Conservation (phyloP, 2,113 vertebrate species). For the Psephotus haematonotus region DNA sequence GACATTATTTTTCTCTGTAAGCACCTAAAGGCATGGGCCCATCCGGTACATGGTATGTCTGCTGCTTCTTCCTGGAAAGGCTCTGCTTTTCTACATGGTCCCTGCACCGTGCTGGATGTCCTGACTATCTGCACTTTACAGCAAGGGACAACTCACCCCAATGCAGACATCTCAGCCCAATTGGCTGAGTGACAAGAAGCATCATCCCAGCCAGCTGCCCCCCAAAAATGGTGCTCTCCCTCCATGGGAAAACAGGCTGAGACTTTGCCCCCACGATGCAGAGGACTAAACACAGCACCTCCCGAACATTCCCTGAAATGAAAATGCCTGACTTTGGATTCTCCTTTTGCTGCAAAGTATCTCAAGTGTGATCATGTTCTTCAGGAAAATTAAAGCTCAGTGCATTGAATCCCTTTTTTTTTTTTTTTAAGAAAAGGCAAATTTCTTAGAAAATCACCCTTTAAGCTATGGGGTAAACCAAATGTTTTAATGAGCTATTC, state of each 20-base stretch:
- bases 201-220: not conserved
- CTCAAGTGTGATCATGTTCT: constrained; percentile 46
- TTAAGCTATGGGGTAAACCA: not conserved
- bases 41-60: not conserved
- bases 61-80: not conserved
- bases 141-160: not conserved
- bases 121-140: not conserved
- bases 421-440: not conserved
- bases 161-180: not conserved
- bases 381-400: constrained; percentile 40
- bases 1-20: constrained; percentile 25
- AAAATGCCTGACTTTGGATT: not conserved
- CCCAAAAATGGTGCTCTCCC: not conserved
- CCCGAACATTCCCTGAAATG: not conserved
- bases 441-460: not conserved
- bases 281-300: not conserved
- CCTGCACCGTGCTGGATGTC: rapidly evolving
- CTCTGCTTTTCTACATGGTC: not conserved
- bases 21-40: not conserved
- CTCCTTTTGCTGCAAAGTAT: not conserved
- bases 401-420: not conserved
- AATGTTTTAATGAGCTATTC: not conserved
- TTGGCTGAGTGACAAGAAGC: not conserved
- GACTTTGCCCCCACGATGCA: not conserved
- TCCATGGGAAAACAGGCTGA: not conserved